Base-by-base conservation (phyloP, 2,888 invertebrate species). In the Cantharis lateralis region DNA sequence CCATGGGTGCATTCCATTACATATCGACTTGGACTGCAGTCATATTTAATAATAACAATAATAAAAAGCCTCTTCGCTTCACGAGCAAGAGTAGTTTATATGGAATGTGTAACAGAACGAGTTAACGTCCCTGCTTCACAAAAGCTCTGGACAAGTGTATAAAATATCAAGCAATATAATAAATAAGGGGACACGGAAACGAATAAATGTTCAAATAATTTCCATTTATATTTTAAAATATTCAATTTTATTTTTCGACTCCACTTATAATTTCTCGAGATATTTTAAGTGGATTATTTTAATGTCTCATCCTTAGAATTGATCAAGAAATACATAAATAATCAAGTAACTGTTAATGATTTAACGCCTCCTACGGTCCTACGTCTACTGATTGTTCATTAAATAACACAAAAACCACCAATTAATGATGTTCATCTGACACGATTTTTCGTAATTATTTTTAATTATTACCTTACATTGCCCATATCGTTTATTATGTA, bases 321-420 rank as follows among this genome's bases (percentile, higher is more conserved):
- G 77, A 79, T 79, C 77, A 77, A 79, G 78, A 81, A 78, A 76
- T 71, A 75, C 71, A 83, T 84, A 84, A 84, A 83, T 84, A 48
- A 48, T 48, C 48, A 83, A 84, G 82, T 78, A 80, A 81, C 80
- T 76, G 82, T 82, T 83, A 82, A 83, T 82, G 82, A 83, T 83
- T 81, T 83, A 82, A 81, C 83, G 82, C 84, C 83, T 82, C 84
- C 84, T 84, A 85, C 84, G 84, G 82, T 48, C 48, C 48, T 48
- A 48, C 48, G 48, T 48, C 76, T 80, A 76, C 78, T 79, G 79
- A 81, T 81, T 82, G 82, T 83, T 84, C 82, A 81, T 82, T 83
- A 82, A 82, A 79, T 78, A 76, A 80, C 83, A 82, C 82, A 83
- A 81, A 83, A 79, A 80, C 74, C 79, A 80, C 82, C 83, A 83